Conservation (phyloP, 2,888 invertebrate genomes). For the Crossocerus cetratus region DNA sequence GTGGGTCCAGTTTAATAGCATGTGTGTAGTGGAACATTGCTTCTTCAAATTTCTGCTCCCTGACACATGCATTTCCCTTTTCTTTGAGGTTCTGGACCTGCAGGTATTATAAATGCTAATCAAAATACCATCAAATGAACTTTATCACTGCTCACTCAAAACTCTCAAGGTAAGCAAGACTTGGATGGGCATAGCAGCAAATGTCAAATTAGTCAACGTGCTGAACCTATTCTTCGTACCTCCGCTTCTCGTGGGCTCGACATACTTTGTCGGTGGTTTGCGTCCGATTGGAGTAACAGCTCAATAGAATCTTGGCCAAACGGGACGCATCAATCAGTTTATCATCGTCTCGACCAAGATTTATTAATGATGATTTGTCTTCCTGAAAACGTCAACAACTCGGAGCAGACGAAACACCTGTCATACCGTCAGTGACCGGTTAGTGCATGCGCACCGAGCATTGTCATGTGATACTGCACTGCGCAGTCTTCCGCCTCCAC, state of each 20-base stretch:
- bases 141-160: not conserved
- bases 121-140: not conserved
- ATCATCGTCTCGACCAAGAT: conserved; percentile 23
- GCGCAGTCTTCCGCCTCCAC: conserved; percentile 30
- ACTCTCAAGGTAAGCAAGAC: not conserved
- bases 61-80: conserved; percentile 87
- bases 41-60: conserved; percentile 85
- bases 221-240: conserved; percentile 43
- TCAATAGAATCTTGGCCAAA: too few species aligned
- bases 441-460: conserved; percentile 55
- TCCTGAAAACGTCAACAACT: conserved; percentile 48
- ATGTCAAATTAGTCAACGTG: conserved; percentile 2
- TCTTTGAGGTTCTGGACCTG: conserved; percentile 79
- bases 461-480: conserved; percentile 42
- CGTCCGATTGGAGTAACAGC: not conserved
- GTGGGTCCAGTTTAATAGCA: conserved; percentile 86
- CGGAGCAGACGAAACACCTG: conserved; percentile 60
- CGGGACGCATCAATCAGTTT: conserved; percentile 8
- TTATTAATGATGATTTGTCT: conserved; percentile 10
- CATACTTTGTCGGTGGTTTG: conserved; percentile 42
- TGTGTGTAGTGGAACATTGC: conserved; percentile 89
- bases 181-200: not conserved
- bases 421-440: conserved; percentile 59
- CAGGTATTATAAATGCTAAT: conserved; percentile 1
- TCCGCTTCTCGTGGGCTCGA: conserved; percentile 53